Evolutionary conservation across 1,140 invertebrate genomes (phyloP).

Genomic region (Drosophila pachea): DNA sequence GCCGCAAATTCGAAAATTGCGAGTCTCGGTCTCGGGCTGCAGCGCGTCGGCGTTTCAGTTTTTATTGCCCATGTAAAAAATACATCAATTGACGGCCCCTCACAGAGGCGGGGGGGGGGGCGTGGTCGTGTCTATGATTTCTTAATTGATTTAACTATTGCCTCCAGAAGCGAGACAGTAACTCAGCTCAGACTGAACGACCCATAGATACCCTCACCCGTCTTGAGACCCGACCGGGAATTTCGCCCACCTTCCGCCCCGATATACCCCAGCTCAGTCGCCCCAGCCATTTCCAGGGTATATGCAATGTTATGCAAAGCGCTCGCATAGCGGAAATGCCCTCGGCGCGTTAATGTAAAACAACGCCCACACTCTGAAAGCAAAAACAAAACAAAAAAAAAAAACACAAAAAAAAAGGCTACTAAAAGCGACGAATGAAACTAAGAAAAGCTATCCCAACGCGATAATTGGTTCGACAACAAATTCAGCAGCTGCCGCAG

Average conservation of each 20-base stretch:
- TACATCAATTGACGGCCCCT: constrained; percentile 16
- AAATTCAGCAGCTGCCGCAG: constrained; percentile 18
- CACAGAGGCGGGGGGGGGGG: constrained; percentile 22
- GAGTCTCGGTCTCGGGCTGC: constrained; percentile 23
- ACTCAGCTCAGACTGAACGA: neutral
- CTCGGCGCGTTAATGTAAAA: constrained; percentile 31
- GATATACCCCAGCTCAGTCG: neutral
- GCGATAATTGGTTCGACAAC: constrained; percentile 15
- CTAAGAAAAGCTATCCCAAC: neutral
- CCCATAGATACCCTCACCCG: neutral
- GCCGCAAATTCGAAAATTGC: constrained; percentile 72
- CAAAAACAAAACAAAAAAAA: neutral
- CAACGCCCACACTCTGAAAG: constrained; percentile 19
- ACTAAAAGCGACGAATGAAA: neutral
- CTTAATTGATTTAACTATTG: constrained; percentile 65
- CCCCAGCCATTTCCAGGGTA: constrained; percentile 11
- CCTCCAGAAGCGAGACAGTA: constrained; percentile 7
- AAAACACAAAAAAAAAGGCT: neutral
- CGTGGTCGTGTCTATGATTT: constrained; percentile 62
- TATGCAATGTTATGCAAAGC: constrained; percentile 32
- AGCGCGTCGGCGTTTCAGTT: constrained; percentile 27
- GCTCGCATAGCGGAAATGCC: constrained; percentile 43
- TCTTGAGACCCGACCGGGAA: too few relatives aligned
- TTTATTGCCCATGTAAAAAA: constrained; percentile 40
- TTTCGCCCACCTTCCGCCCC: too few relatives aligned